Evolutionary conservation across 2,797 vertebrate species (phyloP).

Genomic region (Sebastes steindachneri): DNA sequence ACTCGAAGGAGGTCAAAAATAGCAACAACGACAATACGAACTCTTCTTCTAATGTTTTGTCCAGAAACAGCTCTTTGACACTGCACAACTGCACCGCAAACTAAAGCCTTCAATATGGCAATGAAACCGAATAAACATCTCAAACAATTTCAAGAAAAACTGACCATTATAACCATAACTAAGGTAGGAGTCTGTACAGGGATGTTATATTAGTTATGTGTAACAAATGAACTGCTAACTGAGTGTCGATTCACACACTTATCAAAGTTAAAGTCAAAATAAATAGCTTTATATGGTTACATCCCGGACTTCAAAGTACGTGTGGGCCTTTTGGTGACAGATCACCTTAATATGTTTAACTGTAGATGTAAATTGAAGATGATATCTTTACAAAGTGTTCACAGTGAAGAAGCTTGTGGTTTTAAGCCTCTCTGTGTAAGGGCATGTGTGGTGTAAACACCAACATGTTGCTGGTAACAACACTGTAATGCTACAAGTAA

Average conservation of each 20-base stretch:
- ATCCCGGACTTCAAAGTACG: neutral
- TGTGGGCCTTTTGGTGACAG: neutral
- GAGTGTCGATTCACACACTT: neutral
- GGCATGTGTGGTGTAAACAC: constrained; percentile 30
- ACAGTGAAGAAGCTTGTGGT: constrained; percentile 28
- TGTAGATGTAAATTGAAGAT: neutral
- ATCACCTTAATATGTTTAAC: neutral
- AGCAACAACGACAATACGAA: constrained; percentile 29
- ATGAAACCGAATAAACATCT: neutral
- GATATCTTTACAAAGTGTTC: constrained; percentile 5
- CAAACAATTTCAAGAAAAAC: neutral
- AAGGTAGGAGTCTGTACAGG: neutral
- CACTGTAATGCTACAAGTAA: constrained; percentile 27
- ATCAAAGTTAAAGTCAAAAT: neutral
- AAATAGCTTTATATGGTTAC: neutral
- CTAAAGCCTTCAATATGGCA: neutral
- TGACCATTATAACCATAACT: neutral
- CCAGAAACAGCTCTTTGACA: neutral
- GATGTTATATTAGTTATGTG: neutral
- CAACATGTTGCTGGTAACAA: constrained; percentile 9
- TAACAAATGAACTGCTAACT: neutral
- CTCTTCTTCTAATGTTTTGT: neutral
- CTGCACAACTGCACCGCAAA: neutral
- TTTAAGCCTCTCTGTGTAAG: constrained; percentile 21
- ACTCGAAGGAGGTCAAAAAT: constrained; percentile 43